phyloP scores from a whole-genome alignment of 2,113 vertebrate genomes.

The Etia nguti region DNA sequence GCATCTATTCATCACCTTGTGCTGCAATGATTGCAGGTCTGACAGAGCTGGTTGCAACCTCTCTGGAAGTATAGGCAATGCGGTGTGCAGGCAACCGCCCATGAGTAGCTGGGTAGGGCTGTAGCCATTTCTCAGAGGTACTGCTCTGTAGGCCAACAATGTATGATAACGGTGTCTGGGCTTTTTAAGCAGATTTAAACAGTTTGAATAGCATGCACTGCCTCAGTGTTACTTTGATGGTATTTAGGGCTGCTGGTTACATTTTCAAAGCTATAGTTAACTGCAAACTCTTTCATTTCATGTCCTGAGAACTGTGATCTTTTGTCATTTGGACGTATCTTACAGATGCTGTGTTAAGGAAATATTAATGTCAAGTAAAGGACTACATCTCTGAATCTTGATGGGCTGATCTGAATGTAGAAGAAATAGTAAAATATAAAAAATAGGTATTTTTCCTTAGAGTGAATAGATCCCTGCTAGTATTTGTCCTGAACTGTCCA shows the following conservation, averaged over 20 bases:
- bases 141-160: not conserved
- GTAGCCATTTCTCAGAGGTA: not conserved
- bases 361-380: not conserved
- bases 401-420: not conserved
- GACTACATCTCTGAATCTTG: not conserved
- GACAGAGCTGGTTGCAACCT: not conserved
- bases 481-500: not conserved
- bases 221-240: not conserved
- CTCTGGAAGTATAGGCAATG: not conserved
- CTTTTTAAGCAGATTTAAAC: not conserved
- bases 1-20: not conserved
- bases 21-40: not conserved
- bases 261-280: not conserved
- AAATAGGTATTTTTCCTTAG: not conserved
- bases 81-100: not conserved
- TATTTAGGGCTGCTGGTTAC: not conserved
- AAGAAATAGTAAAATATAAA: not conserved
- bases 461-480: not conserved
- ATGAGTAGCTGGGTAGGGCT: not conserved
- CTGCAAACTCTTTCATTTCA: not conserved
- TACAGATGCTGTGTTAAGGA: not conserved
- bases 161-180: not conserved
- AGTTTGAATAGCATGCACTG: not conserved
- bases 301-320: not conserved
- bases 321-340: not conserved